Evolutionary conservation across 2,888 invertebrate genomes (phyloP).

Genomic region (Notocelia uddmanniana): DNA sequence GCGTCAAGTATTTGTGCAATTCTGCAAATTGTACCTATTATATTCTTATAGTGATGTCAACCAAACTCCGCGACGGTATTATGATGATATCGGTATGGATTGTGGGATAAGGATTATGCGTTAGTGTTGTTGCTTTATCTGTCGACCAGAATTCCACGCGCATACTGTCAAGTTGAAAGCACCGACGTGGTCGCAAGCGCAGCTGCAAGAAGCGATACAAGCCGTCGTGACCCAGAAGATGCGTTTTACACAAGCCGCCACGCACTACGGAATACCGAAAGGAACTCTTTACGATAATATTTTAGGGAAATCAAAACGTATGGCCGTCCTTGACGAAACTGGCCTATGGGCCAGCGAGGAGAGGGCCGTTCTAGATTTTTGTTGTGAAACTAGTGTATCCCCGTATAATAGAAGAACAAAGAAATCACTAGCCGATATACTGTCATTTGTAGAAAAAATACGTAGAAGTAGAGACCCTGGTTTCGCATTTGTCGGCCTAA

Average conservation of each 20-base stretch:
- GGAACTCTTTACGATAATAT: conserved; percentile 92
- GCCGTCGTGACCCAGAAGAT: conserved; percentile 91
- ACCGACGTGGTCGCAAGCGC: conserved; percentile 90
- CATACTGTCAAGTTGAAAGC: conserved; percentile 90
- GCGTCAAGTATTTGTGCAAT: conserved; percentile 9
- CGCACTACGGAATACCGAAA: conserved; percentile 90
- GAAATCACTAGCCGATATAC: conserved; percentile 87
- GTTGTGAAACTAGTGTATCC: conserved; percentile 90
- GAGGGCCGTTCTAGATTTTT: conserved; percentile 88
- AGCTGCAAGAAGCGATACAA: conserved; percentile 91
- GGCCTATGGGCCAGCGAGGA: conserved; percentile 87
- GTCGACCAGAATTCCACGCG: conserved; percentile 82
- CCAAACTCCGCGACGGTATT: neutral
- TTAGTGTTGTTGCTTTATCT: conserved; percentile 64
- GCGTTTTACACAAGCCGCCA: conserved; percentile 91
- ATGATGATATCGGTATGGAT: conserved; percentile 51
- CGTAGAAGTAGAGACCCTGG: conserved; percentile 85
- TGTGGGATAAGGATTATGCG: conserved; percentile 47
- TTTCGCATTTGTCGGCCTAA: conserved; percentile 89
- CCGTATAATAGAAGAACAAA: conserved; percentile 90
- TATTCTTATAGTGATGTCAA: conserved; percentile 4
- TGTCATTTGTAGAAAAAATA: conserved; percentile 88
- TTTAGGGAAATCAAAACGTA: conserved; percentile 90
- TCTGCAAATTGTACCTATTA: neutral
- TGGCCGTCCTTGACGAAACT: conserved; percentile 90